Evolutionary conservation across 2,888 invertebrate genomes (phyloP).

Genomic region (Mimumesa dahlbomi): DNA sequence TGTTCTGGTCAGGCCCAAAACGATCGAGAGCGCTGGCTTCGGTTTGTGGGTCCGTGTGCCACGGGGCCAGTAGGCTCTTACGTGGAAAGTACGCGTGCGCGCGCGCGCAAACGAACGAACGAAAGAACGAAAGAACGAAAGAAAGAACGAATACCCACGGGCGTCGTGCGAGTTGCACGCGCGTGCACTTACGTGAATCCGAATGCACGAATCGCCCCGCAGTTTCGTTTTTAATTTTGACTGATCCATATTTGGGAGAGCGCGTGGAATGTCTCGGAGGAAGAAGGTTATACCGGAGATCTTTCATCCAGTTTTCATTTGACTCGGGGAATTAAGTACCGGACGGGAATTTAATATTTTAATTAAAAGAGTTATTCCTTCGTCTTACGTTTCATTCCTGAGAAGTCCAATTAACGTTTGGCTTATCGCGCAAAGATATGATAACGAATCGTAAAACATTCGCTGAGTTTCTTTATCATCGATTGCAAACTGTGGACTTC

Average conservation of each 20-base stretch:
- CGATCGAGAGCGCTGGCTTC: constrained; percentile 63
- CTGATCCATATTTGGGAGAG: constrained; percentile 3
- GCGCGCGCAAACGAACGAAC: constrained; percentile 3
- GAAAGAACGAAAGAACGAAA: no score
- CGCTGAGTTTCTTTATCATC: no score
- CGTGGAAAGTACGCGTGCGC: constrained; percentile 29
- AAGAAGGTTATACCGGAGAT: background rate
- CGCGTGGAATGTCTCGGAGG: background rate
- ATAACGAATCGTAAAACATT: no score
- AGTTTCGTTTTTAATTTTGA: constrained; percentile 39
- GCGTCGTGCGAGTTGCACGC: constrained; percentile 14
- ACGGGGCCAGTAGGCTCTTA: constrained; percentile 68
- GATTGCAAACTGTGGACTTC: no score
- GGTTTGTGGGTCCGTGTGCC: constrained; percentile 75
- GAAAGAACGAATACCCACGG: background rate
- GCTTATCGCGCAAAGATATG: no score
- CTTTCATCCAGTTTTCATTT: no score
- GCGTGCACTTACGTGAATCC: constrained; percentile 15
- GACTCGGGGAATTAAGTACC: no score
- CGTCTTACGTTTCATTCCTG: no score
- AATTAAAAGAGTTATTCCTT: no score
- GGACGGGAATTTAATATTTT: no score
- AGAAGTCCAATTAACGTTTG: no score
- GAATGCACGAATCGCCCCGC: constrained; percentile 20
- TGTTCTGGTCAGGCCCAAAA: constrained; percentile 59